Evolutionary conservation across 2,797 vertebrate genomes (phyloP).

Genomic region (Ctenopoma kingsleyae): DNA sequence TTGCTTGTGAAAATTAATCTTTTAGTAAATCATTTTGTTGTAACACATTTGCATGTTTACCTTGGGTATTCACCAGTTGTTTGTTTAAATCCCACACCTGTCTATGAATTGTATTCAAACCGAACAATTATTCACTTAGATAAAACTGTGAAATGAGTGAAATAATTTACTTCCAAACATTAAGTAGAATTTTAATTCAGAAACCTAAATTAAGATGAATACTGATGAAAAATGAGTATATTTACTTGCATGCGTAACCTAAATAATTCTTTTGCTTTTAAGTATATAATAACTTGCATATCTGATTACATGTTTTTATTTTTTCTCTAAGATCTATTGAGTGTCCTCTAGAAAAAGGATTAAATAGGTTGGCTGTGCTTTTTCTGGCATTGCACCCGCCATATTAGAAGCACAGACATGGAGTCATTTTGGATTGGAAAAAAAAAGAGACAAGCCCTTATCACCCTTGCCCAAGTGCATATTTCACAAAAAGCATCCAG

Average conservation of each 20-base stretch:
- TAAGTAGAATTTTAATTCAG: constrained; percentile 1
- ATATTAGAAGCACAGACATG: constrained; percentile 86
- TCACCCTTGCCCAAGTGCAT: constrained; percentile 68
- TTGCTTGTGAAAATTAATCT: constrained; percentile 23
- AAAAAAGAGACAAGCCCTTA: constrained; percentile 73
- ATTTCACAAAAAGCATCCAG: constrained; percentile 48
- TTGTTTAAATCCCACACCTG: constrained; percentile 44
- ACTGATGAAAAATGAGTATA: constrained; percentile 7
- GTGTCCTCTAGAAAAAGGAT: constrained; percentile 57
- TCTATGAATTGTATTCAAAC: constrained; percentile 22
- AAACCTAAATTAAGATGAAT: constrained; percentile 4
- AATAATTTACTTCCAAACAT: constrained; percentile 24
- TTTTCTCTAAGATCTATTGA: constrained; percentile 23
- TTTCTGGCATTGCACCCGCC: constrained; percentile 82
- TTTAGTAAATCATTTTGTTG: constrained; percentile 9
- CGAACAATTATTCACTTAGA: constrained; percentile 8
- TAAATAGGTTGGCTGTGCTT: constrained; percentile 71
- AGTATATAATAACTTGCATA: constrained; percentile 14
- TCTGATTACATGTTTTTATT: constrained; percentile 26
- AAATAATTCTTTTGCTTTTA: neutral
- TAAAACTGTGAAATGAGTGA: constrained; percentile 1
- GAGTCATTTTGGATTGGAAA: constrained; percentile 80
- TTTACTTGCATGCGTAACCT: constrained; percentile 8
- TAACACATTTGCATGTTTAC: constrained; percentile 27
- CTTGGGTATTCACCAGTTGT: constrained; percentile 34